These are phyloP conservation scores for Polypterus bichir DNA, from an alignment of 2,113 vertebrate genomes.

Conservation along the genomic window DNA sequence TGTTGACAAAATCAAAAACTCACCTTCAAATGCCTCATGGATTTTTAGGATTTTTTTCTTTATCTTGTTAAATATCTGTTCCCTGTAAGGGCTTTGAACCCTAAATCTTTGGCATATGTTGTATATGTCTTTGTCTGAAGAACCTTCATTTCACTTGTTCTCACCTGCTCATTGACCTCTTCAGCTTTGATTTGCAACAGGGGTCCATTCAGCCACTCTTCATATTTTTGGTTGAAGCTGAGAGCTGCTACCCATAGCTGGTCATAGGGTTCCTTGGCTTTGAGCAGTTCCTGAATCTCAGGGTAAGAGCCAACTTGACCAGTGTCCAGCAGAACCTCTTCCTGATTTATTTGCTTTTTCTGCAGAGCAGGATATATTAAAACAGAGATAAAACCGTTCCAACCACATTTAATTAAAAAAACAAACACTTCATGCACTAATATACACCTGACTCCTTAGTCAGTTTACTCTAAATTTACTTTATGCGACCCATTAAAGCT, in stretches of 20 bases:
- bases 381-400: no score
- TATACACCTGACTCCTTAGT: no score
- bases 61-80: no score
- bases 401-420: no score
- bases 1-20: no score
- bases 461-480: no score
- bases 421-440: no score
- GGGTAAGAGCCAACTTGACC: conserved; percentile 15
- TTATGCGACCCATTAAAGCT: no score
- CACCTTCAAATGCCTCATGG: no score
- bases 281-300: conserved; percentile 7
- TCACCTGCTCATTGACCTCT: conserved; percentile 22
- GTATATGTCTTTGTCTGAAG: not conserved
- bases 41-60: no score
- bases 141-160: not conserved
- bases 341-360: conserved; percentile 10
- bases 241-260: conserved; percentile 9
- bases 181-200: conserved; percentile 18
- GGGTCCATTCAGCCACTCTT: conserved; percentile 12
- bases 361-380: conserved; percentile 7
- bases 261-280: conserved; percentile 21
- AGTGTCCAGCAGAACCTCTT: conserved; percentile 16
- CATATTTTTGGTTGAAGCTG: conserved; percentile 5
- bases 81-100: no score
- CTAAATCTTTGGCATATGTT: not conserved